A percentile compares a stretch with the other conserved stretches of the same genome.
Evolutionary conservation across 2,888 invertebrate species (phyloP).

Genomic region (Adelphocoris suturalis): DNA sequence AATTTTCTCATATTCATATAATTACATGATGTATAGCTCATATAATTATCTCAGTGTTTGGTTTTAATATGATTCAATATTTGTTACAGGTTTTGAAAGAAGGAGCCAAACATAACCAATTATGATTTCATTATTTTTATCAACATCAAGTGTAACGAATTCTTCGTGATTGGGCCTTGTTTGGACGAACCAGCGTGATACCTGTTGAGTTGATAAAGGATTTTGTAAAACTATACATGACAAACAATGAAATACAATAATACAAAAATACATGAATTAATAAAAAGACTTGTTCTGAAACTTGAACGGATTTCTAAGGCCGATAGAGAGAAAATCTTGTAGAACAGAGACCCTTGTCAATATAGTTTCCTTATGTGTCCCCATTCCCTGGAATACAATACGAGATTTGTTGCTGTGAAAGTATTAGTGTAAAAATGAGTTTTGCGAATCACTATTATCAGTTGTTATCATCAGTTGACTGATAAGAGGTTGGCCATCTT

Average conservation of each 20-base stretch:
- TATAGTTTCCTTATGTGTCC: no score
- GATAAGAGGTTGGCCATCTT: no score
- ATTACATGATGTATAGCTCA: no score
- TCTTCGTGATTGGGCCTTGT: not conserved
- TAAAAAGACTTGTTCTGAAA: slow-evolving; percentile 8
- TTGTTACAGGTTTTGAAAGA: not conserved
- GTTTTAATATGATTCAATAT: not conserved
- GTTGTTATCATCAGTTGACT: no score
- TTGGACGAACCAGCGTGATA: not conserved
- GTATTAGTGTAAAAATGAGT: no score
- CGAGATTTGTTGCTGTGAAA: no score
- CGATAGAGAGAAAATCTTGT: not conserved
- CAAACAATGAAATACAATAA: no score
- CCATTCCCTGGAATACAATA: no score
- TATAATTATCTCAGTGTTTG: no score
- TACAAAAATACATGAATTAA: not conserved
- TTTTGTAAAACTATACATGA: not conserved
- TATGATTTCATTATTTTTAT: not conserved
- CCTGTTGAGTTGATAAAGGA: not conserved
- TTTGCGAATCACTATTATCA: no score
- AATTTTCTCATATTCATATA: no score
- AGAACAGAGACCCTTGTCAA: not conserved
- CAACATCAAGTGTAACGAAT: not conserved
- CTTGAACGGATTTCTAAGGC: not conserved
- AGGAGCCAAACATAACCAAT: not conserved